Evolutionary conservation across 92 coral and sea anemone species (phyloP), one percentile per base, ranked within the genome.

Genomic region (Virgularia gustaviana): DNA sequence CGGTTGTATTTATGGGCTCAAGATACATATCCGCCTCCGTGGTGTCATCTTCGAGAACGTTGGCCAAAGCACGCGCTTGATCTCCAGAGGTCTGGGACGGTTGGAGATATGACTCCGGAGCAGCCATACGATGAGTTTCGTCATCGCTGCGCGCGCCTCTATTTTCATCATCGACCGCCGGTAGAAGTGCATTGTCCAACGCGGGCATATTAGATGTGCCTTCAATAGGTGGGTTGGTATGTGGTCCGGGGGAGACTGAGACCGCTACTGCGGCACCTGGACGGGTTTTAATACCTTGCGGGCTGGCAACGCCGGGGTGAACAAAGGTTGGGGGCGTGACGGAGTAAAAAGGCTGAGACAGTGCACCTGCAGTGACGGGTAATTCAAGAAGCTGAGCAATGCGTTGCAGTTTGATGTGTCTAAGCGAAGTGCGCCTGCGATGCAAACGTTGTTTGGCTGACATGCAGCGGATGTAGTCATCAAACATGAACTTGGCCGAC

Each of bases 401-500:
- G 45, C 89, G 83, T 78, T 89, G 99, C 35, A 94, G 86, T 78
- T 94, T 94, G 83, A 86, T 87, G 49, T 94, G 99, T 33, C 89
- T 83, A 11, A 94, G 83, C 90, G 90, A 79, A 16, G 88, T 64
- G 16, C 99, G 86, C 57, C 99, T 78, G 67, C 99, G 81, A 64
- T 94, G 99, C 32, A 94, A 87, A 44, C 99, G 81, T 73, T 94
- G 99, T 39, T 84, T 89, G 11, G 99, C 99, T 16, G 99, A 94
- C 96, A 94, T 94, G 78, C 99, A 94, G 83, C 99, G 99, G 72
- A 94, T 89, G 61, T 94, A 94, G 73, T 94, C 99, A 73, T 94
- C 99, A 28, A 94, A 94, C 67, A 94, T 88, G 71, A 94, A 94
- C 82, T 89, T 94, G 30, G 99, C 96, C 11, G 89, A 89, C 79